These are phyloP conservation scores for Takifugu bimaculatus DNA, from an alignment of 2,113 vertebrate species.

Conservation along the genomic window DNA sequence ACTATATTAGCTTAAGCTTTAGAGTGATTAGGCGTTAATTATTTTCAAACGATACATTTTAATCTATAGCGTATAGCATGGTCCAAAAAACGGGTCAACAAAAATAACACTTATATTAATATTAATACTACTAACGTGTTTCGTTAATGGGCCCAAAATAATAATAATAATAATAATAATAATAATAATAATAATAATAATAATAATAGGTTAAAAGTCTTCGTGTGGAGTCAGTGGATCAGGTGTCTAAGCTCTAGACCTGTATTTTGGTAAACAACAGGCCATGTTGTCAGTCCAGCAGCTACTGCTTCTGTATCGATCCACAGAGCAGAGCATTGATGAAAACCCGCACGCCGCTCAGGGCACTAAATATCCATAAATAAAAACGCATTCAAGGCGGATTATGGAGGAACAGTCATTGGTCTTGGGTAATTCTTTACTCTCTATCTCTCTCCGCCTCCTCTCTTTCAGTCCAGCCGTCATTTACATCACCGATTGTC, in stretches of 20 bases:
- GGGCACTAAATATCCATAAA: constrained; percentile 37
- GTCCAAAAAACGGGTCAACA: too few relatives aligned
- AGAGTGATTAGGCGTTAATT: background rate
- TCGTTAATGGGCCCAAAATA: background rate
- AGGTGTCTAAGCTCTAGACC: constrained; percentile 1
- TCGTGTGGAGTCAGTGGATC: background rate
- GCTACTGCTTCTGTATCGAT: constrained; percentile 49
- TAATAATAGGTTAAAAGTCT: background rate
- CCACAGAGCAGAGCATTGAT: constrained; percentile 15
- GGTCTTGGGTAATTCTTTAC: constrained; percentile 16
- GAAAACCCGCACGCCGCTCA: constrained; percentile 33
- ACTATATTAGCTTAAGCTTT: too few relatives aligned
- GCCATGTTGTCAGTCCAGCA: constrained; percentile 44
- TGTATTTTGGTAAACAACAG: constrained; percentile 37
- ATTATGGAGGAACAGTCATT: constrained; percentile 54
- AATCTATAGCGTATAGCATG: background rate
- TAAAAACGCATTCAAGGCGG: constrained; percentile 11
- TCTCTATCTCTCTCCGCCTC: background rate
- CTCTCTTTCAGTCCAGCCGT: background rate
- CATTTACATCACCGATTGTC: constrained; percentile 34
- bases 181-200: constrained; percentile 1
- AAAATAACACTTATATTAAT: background rate
- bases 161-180: background rate
- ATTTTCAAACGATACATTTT: background rate
- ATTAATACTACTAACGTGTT: background rate